These are phyloP conservation scores for Clarias batrachus DNA, from an alignment of 2,113 vertebrate genomes.

Conservation along the genomic window DNA sequence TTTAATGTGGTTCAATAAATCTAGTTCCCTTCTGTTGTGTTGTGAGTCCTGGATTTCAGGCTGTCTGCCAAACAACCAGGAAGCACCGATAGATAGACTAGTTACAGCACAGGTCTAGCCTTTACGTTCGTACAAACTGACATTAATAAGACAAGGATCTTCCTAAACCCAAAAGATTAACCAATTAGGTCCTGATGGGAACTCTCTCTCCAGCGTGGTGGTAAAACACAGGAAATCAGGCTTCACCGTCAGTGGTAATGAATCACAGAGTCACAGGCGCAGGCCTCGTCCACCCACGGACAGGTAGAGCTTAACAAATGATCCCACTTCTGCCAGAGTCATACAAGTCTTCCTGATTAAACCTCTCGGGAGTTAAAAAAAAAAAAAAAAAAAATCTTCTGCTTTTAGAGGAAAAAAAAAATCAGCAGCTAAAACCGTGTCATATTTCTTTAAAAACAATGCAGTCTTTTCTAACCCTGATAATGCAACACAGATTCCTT, in stretches of 20 bases:
- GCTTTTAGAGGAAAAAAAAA: not conserved
- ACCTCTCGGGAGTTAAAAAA: not conserved
- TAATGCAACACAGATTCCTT: conserved; percentile 2
- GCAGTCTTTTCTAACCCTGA: conserved; percentile 8
- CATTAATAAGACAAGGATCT: not conserved
- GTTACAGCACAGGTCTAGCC: no score
- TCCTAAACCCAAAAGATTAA: not conserved
- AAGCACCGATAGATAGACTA: not conserved
- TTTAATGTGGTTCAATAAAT: not conserved
- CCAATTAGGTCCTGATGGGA: not conserved
- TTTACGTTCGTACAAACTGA: not conserved
- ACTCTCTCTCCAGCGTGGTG: not conserved
- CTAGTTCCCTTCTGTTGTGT: not conserved
- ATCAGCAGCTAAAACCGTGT: not conserved
- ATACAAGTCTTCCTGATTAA: conserved; percentile 22
- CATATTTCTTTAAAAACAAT: conserved; percentile 9
- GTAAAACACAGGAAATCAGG: not conserved
- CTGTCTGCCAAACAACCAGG: not conserved
- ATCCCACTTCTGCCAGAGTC: not conserved
- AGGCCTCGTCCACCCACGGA: not conserved
- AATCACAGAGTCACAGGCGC: not conserved
- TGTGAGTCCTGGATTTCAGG: not conserved
- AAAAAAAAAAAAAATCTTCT: not conserved
- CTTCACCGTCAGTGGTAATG: not conserved
- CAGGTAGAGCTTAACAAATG: conserved; percentile 26